phyloP scores from a whole-genome alignment of 2,888 invertebrate genomes.

The Abrostola triplasia region DNA sequence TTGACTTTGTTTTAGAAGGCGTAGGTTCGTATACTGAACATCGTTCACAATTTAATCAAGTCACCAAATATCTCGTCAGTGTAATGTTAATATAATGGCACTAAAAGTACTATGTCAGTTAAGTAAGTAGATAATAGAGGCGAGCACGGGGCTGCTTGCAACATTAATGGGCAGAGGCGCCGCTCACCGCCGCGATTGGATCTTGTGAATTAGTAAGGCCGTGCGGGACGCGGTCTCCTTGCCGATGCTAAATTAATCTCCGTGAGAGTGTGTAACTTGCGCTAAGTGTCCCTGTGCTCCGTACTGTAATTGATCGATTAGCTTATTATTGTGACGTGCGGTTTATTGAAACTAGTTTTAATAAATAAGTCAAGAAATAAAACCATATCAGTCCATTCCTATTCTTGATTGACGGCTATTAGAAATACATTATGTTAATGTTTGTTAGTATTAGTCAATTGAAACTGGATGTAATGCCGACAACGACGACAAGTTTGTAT shows the following conservation, averaged over 20 bases:
- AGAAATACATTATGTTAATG: background rate
- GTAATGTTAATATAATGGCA: slow-evolving; percentile 11
- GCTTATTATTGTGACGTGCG: slow-evolving; percentile 25
- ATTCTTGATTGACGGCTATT: too few relatives aligned
- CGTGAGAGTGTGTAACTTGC: slow-evolving; percentile 56
- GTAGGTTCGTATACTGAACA: background rate
- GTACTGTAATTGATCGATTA: slow-evolving; percentile 54
- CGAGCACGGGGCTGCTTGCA: slow-evolving; percentile 64
- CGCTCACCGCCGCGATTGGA: slow-evolving; percentile 68
- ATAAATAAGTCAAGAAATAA: background rate
- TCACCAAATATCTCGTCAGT: background rate
- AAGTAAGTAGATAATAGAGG: slow-evolving; percentile 59
- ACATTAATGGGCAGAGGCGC: slow-evolving; percentile 72
- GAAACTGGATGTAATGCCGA: too few relatives aligned
- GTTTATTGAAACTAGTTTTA: slow-evolving; percentile 17
- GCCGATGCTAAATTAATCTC: slow-evolving; percentile 66
- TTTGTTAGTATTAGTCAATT: too few relatives aligned
- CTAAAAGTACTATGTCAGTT: slow-evolving; percentile 36
- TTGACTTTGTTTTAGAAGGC: background rate
- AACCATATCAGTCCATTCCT: background rate
- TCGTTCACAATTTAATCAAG: background rate
- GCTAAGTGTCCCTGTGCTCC: slow-evolving; percentile 55
- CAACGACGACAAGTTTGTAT: too few relatives aligned
- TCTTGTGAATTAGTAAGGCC: slow-evolving; percentile 73
- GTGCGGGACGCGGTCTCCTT: slow-evolving; percentile 55